Percentiles rank a stretch among this genome's conserved stretches.
phyloP scores from a whole-genome alignment of 2,113 vertebrate genomes.

The Prolemur simus region DNA sequence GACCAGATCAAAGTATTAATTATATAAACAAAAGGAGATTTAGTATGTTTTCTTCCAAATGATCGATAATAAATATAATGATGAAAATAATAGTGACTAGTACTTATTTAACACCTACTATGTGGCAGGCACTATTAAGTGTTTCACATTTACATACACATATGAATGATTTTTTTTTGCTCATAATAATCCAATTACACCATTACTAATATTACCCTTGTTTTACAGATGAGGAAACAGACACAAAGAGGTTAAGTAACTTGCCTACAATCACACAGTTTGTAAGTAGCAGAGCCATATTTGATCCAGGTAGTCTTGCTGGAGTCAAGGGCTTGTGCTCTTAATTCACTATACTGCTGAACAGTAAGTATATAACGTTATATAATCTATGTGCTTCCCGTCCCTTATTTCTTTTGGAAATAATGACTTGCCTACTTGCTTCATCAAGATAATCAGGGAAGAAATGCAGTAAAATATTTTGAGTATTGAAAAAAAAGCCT shows the following conservation, averaged over 20 bases:
- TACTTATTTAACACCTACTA: not conserved
- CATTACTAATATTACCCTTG: not conserved
- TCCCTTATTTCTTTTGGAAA: not conserved
- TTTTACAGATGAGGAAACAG: not conserved
- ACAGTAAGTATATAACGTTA: not conserved
- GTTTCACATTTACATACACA: not conserved
- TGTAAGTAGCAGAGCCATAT: not conserved
- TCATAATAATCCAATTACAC: not conserved
- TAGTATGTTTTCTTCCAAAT: not conserved
- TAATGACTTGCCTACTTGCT: not conserved
- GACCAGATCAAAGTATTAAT: not conserved
- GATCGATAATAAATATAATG: not conserved
- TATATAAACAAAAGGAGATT: not conserved
- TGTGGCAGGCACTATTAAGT: not conserved
- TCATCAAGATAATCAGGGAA: not conserved
- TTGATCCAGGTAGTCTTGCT: not conserved
- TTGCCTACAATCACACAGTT: not conserved
- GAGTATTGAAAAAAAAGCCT: not conserved
- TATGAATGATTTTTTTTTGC: not conserved
- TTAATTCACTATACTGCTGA: not conserved
- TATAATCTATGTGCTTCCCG: not conserved
- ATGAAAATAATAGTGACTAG: not conserved
- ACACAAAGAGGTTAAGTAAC: not conserved
- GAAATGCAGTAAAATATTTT: constrained; percentile 6
- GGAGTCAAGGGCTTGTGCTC: not conserved